Percentiles rank a stretch among this genome's conserved stretches.
Evolutionary conservation across 2,113 vertebrate species (phyloP).

Genomic region (human): GRCh38 chr3:46479001-46479500

Average conservation of each 20-base stretch:
- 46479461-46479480: no score
- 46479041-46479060: background rate
- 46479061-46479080: background rate
- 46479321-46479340: no score
- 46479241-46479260: no score
- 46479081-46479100: background rate
- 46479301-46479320: background rate
- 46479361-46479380: background rate
- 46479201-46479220: background rate
- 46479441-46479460: background rate
- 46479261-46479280: background rate
- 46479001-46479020: background rate
- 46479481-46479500: background rate
- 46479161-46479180: background rate
- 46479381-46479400: background rate
- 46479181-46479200: background rate
- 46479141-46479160: no score
- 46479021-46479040: background rate
- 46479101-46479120: background rate
- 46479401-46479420: background rate
- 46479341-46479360: background rate
- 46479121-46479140: no score
- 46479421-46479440: background rate
- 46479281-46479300: background rate
- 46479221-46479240: background rate